Evolutionary conservation across 2,888 invertebrate species (phyloP), one percentile per base, ranked within the genome.

Genomic region (Chironomus tentans): DNA sequence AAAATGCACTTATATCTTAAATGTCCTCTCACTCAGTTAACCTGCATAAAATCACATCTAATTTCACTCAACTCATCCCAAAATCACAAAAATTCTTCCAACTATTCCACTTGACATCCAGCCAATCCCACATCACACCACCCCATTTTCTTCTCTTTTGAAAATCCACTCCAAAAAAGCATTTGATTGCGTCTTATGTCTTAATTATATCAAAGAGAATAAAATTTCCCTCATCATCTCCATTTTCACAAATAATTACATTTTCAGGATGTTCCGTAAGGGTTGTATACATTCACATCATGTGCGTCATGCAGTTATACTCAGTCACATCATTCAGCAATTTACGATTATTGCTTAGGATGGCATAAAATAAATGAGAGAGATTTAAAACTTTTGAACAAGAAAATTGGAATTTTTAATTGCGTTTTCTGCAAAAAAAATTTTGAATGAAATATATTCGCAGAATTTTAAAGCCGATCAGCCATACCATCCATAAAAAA

Each of bases 131-230:
- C 38, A 38, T 38, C 38, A 38, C 38, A 38, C 38, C 38, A 38
- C 10, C 38, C 38, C 10, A 38, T 10, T 38, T 38, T 38, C 10
- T 2, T 38, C 38, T 6, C 2, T 38, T 38, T 10, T 1, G 2
- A 38, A 38, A 38, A 38, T 38, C 38, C 38, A 38, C 38, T 38
- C 10, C 38, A 38, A 38, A 38, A 22, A 13, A 13, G 24, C 12
- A 62, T 18, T 24, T 68, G 18, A 48, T 47, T 74, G 65, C 74
- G 65, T 74, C 46, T 62, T 38, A 73, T 47, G 61, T 73, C 74
- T 74, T 74, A 74, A 74, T 74, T 74, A 68, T 74, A 68, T 74
- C 74, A 74, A 38, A 68, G 24, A 21, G 10, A 65, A 21, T 65
- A 13, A 21, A 38, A 10, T 38, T 10, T 38, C 38, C 38, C 38